phyloP scores from a whole-genome alignment of 2,888 invertebrate genomes.

The Drosophila ezoana region DNA sequence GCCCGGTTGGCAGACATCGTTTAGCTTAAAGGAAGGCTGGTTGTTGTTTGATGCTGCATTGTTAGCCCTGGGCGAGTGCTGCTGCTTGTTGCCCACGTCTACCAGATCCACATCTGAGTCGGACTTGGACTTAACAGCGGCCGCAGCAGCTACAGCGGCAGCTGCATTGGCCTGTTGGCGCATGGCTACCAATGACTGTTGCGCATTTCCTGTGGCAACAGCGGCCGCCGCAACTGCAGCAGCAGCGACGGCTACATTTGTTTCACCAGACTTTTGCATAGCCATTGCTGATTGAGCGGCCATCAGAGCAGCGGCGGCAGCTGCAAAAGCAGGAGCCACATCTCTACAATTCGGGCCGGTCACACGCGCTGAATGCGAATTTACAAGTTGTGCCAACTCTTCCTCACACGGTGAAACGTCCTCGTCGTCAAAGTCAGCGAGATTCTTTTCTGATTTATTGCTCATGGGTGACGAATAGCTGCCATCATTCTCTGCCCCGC shows the following conservation, averaged over 20 bases:
- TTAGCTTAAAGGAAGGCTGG: slow-evolving; percentile 83
- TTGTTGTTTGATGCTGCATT: slow-evolving; percentile 35
- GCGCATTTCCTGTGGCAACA: slow-evolving; percentile 76
- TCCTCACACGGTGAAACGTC: slow-evolving; percentile 95
- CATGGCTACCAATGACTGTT: slow-evolving; percentile 72
- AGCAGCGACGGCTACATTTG: slow-evolving; percentile 77
- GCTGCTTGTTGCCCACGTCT: slow-evolving; percentile 59
- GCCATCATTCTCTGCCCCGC: slow-evolving; percentile 91
- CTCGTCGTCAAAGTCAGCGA: slow-evolving; percentile 97
- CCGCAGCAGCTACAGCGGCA: slow-evolving; percentile 66
- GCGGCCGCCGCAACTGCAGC: slow-evolving; percentile 79
- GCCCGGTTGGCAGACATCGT: slow-evolving; percentile 94
- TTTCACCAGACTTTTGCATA: slow-evolving; percentile 76
- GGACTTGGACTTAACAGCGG: slow-evolving; percentile 65
- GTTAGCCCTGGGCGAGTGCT: slow-evolving; percentile 57
- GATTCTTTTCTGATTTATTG: slow-evolving; percentile 96
- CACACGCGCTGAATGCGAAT: slow-evolving; percentile 83
- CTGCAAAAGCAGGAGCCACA: slow-evolving; percentile 82
- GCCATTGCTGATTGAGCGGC: slow-evolving; percentile 82
- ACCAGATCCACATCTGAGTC: slow-evolving; percentile 75
- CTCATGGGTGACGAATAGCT: slow-evolving; percentile 97
- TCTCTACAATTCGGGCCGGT: slow-evolving; percentile 81
- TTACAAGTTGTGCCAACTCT: slow-evolving; percentile 91
- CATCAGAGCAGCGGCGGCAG: slow-evolving; percentile 82
- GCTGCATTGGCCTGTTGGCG: slow-evolving; percentile 67